Evolutionary conservation across 2,797 vertebrate genomes (phyloP).

Genomic region (Pteropus rufus): DNA sequence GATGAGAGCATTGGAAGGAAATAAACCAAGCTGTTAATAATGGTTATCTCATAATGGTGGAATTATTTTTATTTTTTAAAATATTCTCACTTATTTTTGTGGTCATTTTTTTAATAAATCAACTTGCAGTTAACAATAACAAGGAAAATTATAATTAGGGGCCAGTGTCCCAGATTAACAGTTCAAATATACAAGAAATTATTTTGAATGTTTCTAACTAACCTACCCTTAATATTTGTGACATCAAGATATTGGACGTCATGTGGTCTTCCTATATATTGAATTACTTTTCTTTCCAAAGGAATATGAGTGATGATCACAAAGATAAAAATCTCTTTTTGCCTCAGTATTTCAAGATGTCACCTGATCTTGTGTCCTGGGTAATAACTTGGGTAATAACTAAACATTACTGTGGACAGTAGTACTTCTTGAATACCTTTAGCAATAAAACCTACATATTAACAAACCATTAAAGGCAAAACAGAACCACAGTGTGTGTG

Average conservation of each 20-base stretch:
- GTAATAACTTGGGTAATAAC: background rate
- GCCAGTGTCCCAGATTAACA: background rate
- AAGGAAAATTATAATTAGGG: background rate
- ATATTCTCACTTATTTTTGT: background rate
- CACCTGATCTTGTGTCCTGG: background rate
- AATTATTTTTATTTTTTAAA: background rate
- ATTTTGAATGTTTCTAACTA: background rate
- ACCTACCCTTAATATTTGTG: background rate
- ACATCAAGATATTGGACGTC: background rate
- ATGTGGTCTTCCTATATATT: background rate
- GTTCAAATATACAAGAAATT: background rate
- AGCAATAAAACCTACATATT: background rate
- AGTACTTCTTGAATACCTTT: background rate
- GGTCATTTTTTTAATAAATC: background rate
- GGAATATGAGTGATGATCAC: background rate
- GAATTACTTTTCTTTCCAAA: background rate
- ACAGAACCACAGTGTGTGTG: background rate
- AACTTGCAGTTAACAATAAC: background rate
- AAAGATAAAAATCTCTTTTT: background rate
- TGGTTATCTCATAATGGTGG: background rate
- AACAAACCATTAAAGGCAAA: background rate
- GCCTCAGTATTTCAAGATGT: background rate
- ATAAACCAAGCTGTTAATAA: background rate
- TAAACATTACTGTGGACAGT: background rate
- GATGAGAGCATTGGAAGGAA: background rate